phyloP scores from a whole-genome alignment of 2,113 vertebrate genomes.

The Dipodomys stephensi region DNA sequence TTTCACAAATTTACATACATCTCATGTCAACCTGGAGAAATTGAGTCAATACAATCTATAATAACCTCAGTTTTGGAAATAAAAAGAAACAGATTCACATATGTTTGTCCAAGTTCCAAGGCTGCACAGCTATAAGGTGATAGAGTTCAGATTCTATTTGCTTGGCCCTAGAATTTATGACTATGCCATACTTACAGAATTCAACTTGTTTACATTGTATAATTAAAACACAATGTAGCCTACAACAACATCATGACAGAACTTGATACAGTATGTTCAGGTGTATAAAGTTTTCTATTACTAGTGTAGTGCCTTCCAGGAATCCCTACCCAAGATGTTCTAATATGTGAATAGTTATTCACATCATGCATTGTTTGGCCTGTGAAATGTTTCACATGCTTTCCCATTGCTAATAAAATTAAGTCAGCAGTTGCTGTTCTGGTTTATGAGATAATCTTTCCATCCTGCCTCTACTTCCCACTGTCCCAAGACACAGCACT shows the following conservation, averaged over 20 bases:
- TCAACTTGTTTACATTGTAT: neutral
- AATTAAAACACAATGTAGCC: neutral
- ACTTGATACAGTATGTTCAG: neutral
- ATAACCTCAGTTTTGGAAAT: slow-evolving; percentile 5
- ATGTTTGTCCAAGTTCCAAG: neutral
- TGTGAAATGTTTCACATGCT: neutral
- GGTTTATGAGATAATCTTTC: neutral
- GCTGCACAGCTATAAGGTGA: neutral
- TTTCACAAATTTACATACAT: slow-evolving; percentile 4
- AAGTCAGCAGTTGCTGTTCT: neutral
- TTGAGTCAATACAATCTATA: neutral
- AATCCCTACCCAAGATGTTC: neutral
- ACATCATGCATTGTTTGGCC: neutral
- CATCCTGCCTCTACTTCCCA: neutral
- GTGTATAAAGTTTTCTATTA: neutral
- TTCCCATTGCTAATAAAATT: neutral
- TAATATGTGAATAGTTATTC: neutral
- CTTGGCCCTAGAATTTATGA: slow-evolving; percentile 12
- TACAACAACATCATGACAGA: neutral
- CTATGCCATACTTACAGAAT: neutral
- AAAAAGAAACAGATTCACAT: neutral
- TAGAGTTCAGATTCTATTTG: neutral
- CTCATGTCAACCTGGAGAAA: neutral
- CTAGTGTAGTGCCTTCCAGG: neutral
- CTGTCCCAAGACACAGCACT: neutral